Evolutionary conservation across 2,113 vertebrate species (phyloP).

Genomic region (mouse (Mus musculus)): GRCm39 chr8:66618501-66619000

Average conservation of each 20-base stretch:
- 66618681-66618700: neutral
- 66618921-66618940: neutral
- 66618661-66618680: neutral
- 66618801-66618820: neutral
- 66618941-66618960: neutral
- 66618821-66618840: neutral
- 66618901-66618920: neutral
- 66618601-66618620: neutral
- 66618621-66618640: neutral
- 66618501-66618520: neutral
- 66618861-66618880: neutral
- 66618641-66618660: neutral
- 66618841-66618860: neutral
- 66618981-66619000: neutral
- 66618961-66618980: neutral
- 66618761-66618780: neutral
- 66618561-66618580: neutral
- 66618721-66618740: neutral
- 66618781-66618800: neutral
- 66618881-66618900: neutral
- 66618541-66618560: neutral
- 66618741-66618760: neutral
- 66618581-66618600: neutral
- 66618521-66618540: neutral
- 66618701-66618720: neutral